A percentile compares a stretch with the other conserved stretches of the same genome.
These are phyloP conservation scores for Silurus glanis DNA, from an alignment of 2,113 vertebrate species.

Conservation along the genomic window DNA sequence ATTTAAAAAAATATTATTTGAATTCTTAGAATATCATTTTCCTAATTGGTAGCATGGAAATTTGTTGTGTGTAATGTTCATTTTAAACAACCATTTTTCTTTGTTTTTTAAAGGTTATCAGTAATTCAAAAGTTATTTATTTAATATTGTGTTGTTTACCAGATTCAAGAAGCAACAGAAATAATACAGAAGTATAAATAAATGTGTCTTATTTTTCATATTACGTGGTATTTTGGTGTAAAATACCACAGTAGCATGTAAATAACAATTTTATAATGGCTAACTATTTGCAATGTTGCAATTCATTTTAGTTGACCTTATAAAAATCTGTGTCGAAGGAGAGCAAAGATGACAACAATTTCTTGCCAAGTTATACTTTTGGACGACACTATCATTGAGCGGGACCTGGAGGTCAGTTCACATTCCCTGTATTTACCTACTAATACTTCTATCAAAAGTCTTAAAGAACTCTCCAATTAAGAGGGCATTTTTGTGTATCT, in stretches of 20 bases:
- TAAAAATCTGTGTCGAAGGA: conserved; percentile 49
- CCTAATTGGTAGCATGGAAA: neutral
- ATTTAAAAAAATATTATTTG: neutral
- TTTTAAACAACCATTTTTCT: neutral
- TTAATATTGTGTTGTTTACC: neutral
- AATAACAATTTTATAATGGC: neutral
- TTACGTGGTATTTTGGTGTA: neutral
- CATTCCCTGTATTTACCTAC: neutral
- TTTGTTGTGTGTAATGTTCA: neutral
- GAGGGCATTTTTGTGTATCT: neutral
- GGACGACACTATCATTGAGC: conserved; percentile 87
- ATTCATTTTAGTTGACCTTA: neutral
- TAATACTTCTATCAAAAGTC: neutral
- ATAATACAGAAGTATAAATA: neutral
- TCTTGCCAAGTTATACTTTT: conserved; percentile 87
- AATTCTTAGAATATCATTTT: neutral
- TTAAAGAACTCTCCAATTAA: neutral
- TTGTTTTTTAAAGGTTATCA: neutral
- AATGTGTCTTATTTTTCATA: neutral
- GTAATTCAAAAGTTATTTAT: neutral
- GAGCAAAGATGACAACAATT: conserved; percentile 77
- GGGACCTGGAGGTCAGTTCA: conserved; percentile 85
- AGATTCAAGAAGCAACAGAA: neutral
- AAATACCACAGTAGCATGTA: neutral
- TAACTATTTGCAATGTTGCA: neutral